Conservation (phyloP, 2,113 vertebrate species). For the Notechis scutatus region DNA sequence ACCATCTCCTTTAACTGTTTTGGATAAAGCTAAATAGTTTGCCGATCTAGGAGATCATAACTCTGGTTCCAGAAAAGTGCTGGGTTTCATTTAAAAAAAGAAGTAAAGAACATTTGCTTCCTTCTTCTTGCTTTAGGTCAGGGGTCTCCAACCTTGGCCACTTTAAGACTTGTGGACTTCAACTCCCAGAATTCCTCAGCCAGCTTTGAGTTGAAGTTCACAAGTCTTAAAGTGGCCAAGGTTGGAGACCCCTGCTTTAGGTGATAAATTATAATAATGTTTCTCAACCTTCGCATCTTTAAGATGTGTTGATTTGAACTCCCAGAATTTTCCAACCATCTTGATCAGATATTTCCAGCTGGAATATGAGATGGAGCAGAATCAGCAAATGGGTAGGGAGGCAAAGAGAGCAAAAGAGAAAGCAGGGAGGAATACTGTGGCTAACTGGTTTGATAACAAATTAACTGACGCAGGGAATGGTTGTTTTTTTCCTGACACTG, state of each 20-base stretch:
- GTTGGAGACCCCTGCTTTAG: too few relatives aligned
- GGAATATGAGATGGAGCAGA: background rate
- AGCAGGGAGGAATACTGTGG: fast-evolving
- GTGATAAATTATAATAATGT: background rate
- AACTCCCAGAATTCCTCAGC: too few relatives aligned
- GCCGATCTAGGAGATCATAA: background rate
- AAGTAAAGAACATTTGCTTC: background rate
- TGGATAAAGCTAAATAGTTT: background rate
- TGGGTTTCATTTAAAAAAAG: background rate
- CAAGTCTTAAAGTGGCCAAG: too few relatives aligned
- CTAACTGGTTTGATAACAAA: background rate
- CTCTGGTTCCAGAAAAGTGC: background rate
- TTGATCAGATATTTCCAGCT: fast-evolving
- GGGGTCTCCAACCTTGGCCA: too few relatives aligned
- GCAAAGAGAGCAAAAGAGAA: fast-evolving
- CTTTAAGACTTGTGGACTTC: too few relatives aligned
- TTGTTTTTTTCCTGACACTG: slow-evolving; percentile 50
- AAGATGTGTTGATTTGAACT: background rate
- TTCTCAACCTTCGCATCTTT: background rate
- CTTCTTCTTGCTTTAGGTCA: background rate
- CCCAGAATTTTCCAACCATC: background rate
- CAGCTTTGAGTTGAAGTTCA: too few relatives aligned
- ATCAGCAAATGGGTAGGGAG: fast-evolving
- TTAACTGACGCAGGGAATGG: slow-evolving; percentile 44
- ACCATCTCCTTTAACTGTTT: too few relatives aligned